Evolutionary conservation across 1,140 invertebrate genomes (phyloP).

Genomic region (Sinonovacula constricta): DNA sequence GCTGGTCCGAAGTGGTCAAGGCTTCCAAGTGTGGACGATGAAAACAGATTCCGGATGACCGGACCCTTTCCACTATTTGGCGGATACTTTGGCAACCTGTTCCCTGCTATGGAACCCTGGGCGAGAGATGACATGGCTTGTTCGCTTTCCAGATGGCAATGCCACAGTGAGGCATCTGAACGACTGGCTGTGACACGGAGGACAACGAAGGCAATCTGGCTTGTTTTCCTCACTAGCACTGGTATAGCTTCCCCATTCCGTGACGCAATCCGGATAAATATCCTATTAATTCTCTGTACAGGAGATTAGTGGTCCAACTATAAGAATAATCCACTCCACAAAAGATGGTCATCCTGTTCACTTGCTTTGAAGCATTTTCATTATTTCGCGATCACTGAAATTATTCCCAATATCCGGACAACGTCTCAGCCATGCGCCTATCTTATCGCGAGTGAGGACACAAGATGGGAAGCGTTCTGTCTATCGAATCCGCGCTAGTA

Average conservation of each 20-base stretch:
- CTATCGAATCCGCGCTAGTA: not conserved
- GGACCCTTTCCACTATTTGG: conserved; percentile 42
- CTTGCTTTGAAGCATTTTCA: conserved; percentile 49
- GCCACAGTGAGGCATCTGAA: too few species aligned
- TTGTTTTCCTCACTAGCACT: conserved; percentile 26
- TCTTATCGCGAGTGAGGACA: not conserved
- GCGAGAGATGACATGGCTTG: too few species aligned
- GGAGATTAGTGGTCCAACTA: conserved; percentile 36
- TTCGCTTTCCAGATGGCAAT: too few species aligned
- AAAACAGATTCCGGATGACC: conserved; percentile 34
- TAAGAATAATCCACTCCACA: conserved; percentile 35
- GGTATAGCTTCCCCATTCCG: conserved; percentile 16
- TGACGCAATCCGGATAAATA: conserved; percentile 39
- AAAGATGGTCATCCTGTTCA: conserved; percentile 42
- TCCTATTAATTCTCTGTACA: conserved; percentile 31
- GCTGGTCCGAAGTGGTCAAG: not conserved
- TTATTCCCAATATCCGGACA: conserved; percentile 39
- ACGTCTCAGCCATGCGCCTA: conserved; percentile 10
- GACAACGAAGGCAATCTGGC: too few species aligned
- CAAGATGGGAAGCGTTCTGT: too few species aligned
- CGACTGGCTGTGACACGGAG: too few species aligned
- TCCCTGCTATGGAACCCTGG: too few species aligned
- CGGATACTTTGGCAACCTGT: too few species aligned
- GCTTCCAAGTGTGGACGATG: conserved; percentile 1
- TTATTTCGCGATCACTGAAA: conserved; percentile 44